These are phyloP conservation scores for Drosophila sordidula DNA, from an alignment of 2,888 invertebrate species.

Conservation along the genomic window DNA sequence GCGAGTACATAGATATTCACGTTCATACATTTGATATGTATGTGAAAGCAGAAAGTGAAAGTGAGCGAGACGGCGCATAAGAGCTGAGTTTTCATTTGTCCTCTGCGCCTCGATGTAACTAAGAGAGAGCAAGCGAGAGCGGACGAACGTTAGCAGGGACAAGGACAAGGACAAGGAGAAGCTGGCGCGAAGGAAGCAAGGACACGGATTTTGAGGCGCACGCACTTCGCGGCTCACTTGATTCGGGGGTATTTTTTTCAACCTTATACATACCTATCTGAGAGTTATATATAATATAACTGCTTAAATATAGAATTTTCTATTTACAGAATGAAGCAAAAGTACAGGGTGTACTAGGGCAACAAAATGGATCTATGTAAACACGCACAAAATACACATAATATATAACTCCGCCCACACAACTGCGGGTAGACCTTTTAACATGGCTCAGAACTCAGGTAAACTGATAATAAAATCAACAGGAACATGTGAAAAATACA, in stretches of 20 bases:
- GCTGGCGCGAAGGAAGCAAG: neutral
- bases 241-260: constrained; percentile 33
- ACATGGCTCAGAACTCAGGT: constrained; percentile 3
- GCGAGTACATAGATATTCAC: neutral
- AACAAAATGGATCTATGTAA: neutral
- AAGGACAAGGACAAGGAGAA: constrained; percentile 15
- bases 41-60: constrained; percentile 62
- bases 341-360: constrained; percentile 7
- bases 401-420: constrained; percentile 24
- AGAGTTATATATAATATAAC: neutral
- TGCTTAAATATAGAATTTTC: neutral
- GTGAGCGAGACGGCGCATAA: constrained; percentile 61
- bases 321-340: neutral
- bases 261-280: neutral
- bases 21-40: constrained; percentile 12
- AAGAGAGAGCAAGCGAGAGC: neutral
- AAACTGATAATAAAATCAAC: neutral
- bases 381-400: neutral
- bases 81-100: constrained; percentile 77
- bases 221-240: constrained; percentile 51
- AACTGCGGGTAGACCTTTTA: neutral
- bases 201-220: constrained; percentile 43
- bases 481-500: neutral
- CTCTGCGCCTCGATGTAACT: constrained; percentile 36
- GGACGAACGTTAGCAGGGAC: constrained; percentile 3